Percentiles rank a stretch among this genome's conserved stretches.
Conservation (phyloP, 2,888 invertebrate genomes). For the Calameuta idolon region DNA sequence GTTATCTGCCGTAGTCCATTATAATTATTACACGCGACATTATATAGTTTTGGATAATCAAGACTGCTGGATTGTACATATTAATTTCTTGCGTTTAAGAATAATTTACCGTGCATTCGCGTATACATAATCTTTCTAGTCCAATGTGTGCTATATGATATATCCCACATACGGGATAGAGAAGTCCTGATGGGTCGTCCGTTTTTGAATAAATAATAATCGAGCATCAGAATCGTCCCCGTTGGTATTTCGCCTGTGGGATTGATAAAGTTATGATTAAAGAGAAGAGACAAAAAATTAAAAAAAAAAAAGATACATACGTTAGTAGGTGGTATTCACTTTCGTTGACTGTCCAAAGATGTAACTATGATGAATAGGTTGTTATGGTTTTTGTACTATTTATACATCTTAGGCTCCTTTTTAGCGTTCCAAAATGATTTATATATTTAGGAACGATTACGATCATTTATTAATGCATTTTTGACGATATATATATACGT, state of each 20-base stretch:
- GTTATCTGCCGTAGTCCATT: background rate
- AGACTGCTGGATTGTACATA: conserved; percentile 48
- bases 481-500: conserved; percentile 40
- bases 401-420: conserved; percentile 26
- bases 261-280: background rate
- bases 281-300: background rate
- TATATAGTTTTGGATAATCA: conserved; percentile 34
- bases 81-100: conserved; percentile 37
- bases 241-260: background rate
- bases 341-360: conserved; percentile 60
- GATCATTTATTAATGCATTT: conserved; percentile 48
- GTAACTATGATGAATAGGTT: conserved; percentile 46
- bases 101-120: conserved; percentile 35
- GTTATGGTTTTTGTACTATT: conserved; percentile 38
- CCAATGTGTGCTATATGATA: conserved; percentile 38
- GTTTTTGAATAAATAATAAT: background rate
- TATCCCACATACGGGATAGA: background rate
- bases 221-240: background rate
- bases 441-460: conserved; percentile 1
- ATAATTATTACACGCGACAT: conserved; percentile 6
- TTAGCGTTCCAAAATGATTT: background rate
- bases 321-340: conserved; percentile 21
- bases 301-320: background rate
- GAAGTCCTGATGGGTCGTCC: background rate
- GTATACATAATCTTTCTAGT: conserved; percentile 42